Evolutionary conservation across 2,797 vertebrate species (phyloP).

Genomic region (Masticophis lateralis): DNA sequence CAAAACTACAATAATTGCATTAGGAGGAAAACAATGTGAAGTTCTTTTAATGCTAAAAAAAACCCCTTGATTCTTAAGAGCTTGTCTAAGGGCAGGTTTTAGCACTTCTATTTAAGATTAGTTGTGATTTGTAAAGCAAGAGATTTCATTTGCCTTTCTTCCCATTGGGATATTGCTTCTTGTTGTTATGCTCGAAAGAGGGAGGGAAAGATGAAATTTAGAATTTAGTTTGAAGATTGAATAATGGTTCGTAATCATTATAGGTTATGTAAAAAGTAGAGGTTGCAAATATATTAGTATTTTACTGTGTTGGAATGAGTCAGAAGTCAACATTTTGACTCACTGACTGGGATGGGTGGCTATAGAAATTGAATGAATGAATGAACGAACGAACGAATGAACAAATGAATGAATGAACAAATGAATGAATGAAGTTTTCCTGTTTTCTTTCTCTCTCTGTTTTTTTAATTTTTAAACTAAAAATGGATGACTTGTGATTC

Average conservation of each 20-base stretch:
- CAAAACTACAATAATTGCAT: not conserved
- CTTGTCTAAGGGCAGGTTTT: not conserved
- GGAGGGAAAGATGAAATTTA: not conserved
- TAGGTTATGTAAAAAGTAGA: not conserved
- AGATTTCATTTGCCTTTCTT: not conserved
- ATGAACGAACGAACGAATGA: no score
- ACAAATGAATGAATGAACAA: not conserved
- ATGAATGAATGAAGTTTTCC: not conserved
- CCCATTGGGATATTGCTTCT: not conserved
- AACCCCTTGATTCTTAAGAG: not conserved
- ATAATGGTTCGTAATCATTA: not conserved
- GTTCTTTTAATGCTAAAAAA: not conserved
- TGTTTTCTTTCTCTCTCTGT: not conserved
- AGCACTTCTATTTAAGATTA: not conserved
- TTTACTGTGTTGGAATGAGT: not conserved
- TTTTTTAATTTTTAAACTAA: not conserved
- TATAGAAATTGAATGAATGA: not conserved
- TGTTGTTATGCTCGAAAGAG: not conserved
- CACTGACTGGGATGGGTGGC: not conserved
- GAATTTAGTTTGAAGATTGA: not conserved
- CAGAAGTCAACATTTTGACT: not conserved
- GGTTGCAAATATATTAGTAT: not conserved
- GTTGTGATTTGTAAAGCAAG: not conserved
- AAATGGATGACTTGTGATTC: not conserved
- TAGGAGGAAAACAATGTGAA: not conserved